A percentile compares a stretch with the other conserved stretches of the same genome.
Conservation (phyloP, 2,113 vertebrate species). For the Tretioscincus oriximinensis region DNA sequence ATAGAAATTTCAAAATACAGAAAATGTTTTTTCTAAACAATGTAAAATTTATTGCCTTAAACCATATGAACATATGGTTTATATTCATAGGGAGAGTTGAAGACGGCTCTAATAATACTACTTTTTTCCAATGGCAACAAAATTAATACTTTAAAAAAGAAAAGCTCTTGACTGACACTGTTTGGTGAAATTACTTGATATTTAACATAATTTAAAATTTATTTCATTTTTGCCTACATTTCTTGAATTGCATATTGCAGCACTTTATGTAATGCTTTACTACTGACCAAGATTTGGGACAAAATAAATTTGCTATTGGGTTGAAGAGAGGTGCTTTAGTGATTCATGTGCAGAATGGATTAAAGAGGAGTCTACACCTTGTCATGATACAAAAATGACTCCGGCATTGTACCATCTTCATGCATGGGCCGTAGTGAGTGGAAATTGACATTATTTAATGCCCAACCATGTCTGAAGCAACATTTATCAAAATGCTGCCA, state of each 20-base stretch:
- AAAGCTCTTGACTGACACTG: constrained; percentile 45
- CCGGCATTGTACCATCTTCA: too few species aligned
- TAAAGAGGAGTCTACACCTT: too few species aligned
- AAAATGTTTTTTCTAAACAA: accelerated
- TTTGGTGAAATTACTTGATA: constrained; percentile 50
- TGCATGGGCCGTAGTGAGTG: too few species aligned
- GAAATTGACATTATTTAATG: too few species aligned
- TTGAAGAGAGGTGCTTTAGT: constrained; percentile 57
- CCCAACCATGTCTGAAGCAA: too few species aligned
- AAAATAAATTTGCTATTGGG: constrained; percentile 52
- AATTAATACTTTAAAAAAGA: constrained; percentile 18
- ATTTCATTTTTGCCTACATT: constrained; percentile 36
- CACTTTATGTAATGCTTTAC: constrained; percentile 81
- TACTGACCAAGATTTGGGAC: constrained; percentile 73
- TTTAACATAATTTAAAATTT: constrained; percentile 53
- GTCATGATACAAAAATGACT: too few species aligned
- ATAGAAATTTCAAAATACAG: neutral
- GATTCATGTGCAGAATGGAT: constrained; percentile 59
- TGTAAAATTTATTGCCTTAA: neutral
- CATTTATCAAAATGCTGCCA: too few species aligned
- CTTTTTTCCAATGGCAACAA: constrained; percentile 10
- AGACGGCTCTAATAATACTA: constrained; percentile 23
- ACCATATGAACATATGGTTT: constrained; percentile 24
- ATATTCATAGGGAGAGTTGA: constrained; percentile 10
- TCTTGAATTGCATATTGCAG: constrained; percentile 73